phyloP scores from a whole-genome alignment of 2,797 vertebrate species.

The Cyprinodon diabolis region DNA sequence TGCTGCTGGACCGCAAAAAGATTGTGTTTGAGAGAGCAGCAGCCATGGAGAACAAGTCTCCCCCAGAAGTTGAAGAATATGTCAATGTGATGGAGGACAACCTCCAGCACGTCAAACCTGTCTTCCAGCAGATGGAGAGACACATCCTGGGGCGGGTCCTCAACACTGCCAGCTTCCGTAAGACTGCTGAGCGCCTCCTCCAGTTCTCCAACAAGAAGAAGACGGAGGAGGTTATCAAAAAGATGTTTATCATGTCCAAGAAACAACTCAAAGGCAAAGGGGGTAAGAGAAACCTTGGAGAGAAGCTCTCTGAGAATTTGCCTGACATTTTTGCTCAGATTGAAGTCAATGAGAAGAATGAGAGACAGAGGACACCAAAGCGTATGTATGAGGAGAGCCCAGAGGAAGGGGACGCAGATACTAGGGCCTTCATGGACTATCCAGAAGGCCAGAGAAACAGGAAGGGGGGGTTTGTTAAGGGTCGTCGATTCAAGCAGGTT shows the following conservation, averaged over 20 bases:
- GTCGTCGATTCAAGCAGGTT: constrained; percentile 80
- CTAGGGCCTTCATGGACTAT: constrained; percentile 91
- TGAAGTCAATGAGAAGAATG: constrained; percentile 90
- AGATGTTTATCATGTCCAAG: constrained; percentile 89
- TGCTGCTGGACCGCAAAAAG: constrained; percentile 87
- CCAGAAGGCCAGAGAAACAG: constrained; percentile 83
- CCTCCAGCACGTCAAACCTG: constrained; percentile 91
- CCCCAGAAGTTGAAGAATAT: constrained; percentile 88
- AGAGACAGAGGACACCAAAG: constrained; percentile 87
- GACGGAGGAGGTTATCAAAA: constrained; percentile 88
- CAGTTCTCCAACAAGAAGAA: constrained; percentile 92
- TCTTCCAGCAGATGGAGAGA: constrained; percentile 95
- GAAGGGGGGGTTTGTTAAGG: constrained; percentile 74
- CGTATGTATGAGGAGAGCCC: constrained; percentile 87
- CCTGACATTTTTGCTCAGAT: constrained; percentile 96
- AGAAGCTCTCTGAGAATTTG: constrained; percentile 86
- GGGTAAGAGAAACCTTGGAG: constrained; percentile 81
- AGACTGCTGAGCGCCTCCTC: constrained; percentile 90
- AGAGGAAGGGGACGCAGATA: constrained; percentile 88
- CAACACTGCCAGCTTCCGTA: constrained; percentile 89
- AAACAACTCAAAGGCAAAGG: constrained; percentile 84
- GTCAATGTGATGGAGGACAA: constrained; percentile 86
- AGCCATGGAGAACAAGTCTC: constrained; percentile 58
- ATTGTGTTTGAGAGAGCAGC: constrained; percentile 88
- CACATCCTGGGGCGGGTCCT: constrained; percentile 90